These are phyloP conservation scores for Platycnemis pennipes DNA, from an alignment of 2,888 invertebrate species.

Conservation along the genomic window DNA sequence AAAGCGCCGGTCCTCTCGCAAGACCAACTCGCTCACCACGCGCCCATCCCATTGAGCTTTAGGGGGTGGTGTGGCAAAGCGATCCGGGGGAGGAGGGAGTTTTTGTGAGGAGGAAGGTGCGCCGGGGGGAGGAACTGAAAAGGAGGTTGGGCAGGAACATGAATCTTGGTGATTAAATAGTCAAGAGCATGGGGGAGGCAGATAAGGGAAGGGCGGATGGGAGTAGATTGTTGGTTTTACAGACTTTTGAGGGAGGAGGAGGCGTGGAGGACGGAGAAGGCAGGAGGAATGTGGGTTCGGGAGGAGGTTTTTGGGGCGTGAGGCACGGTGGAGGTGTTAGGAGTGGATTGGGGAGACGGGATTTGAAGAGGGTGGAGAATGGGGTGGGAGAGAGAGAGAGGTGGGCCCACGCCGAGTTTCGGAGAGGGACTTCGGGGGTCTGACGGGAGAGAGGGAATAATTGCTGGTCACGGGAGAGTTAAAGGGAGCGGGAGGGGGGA, in stretches of 20 bases:
- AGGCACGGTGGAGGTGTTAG: neutral
- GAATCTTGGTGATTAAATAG: constrained; percentile 64
- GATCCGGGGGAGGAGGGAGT: neutral
- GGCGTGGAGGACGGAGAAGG: neutral
- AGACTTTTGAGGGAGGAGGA: constrained; percentile 11
- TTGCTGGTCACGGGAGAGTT: constrained; percentile 47
- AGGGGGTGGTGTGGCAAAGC: neutral
- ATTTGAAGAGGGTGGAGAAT: neutral
- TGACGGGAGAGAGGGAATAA: constrained; percentile 26
- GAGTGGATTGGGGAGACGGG: neutral
- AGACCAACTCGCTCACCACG: neutral
- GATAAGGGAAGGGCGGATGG: constrained; percentile 48
- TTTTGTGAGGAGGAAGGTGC: neutral
- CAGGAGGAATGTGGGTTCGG: neutral
- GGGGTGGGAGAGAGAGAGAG: neutral
- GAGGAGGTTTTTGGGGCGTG: neutral
- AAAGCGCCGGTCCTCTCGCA: no score
- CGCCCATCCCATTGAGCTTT: neutral
- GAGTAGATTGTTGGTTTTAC: constrained; percentile 62
- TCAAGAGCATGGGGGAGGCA: constrained; percentile 63
- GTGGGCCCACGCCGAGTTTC: neutral
- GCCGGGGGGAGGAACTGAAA: constrained; percentile 19
- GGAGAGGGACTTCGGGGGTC: constrained; percentile 26
- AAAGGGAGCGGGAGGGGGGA: constrained; percentile 11
- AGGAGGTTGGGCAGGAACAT: constrained; percentile 54